Base-by-base conservation (phyloP, 2,113 vertebrate species). In the Dromaius novaehollandiae region DNA sequence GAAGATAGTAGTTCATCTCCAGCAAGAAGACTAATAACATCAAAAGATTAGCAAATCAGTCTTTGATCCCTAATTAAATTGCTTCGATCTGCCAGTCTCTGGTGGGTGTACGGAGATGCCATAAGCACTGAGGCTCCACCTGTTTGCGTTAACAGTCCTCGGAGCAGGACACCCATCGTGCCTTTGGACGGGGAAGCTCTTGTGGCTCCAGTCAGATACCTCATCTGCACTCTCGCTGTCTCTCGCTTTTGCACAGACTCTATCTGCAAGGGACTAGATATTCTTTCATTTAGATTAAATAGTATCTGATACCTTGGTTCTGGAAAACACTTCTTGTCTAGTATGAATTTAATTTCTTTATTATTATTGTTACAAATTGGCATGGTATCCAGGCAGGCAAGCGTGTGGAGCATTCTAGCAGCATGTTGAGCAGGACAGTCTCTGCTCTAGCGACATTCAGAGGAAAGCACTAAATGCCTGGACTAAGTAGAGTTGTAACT, bases 151-250 rank as follows among this genome's bases (percentile, higher is more conserved):
- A 24, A 12, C 21, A 12, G 14, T n/a, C 13, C 0, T 0, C 25
- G 11, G 28, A 25, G 38, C 13, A 46, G 8, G 19, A 7, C 3
- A 5, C 28, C 17, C 17, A 18, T 0, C 0, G 5, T 50, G 28
- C 50, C 46, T 36, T 68, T 0, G 3, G 40, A 3, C 44, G 28
- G 36, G 13, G 86, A 12, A 51, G 19, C 12, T 65, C 42, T 24
- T 2, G 1, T 3, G 3, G 21, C 30, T 32, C 36, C 2, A 0
- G 9, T 44, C 3, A 1, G 15, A 14, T 40, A 16, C 18, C 19
- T 26, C 40, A 32, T 28, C 22, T 24, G 26, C 28, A 11, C 9
- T 32, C 15, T 32, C 34, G 8, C 21, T 19, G 40, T 36, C 42
- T 46, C 25, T 55, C 46, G 19, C 5, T 36, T 69, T 55, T n/a